Evolutionary conservation across 2,797 vertebrate species (phyloP).

Genomic region (Phoebastria nigripes): DNA sequence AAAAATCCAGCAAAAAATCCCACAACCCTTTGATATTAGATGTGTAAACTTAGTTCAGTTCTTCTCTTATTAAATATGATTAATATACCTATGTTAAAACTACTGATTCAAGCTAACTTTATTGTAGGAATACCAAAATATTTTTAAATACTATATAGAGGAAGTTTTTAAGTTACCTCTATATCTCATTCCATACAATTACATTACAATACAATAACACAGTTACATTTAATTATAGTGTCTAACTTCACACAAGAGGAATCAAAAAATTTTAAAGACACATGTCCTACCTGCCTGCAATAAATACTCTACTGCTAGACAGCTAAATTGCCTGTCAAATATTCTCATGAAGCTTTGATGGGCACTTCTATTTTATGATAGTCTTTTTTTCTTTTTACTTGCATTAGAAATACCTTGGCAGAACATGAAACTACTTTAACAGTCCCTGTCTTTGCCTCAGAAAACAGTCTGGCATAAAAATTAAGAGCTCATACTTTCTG

Average conservation of each 20-base stretch:
- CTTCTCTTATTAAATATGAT: neutral
- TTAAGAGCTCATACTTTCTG: neutral
- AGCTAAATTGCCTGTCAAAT: slow-evolving; percentile 64
- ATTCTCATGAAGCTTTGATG: slow-evolving; percentile 50
- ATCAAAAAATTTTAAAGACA: slow-evolving; percentile 31
- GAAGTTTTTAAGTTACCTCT: neutral
- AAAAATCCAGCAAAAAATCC: neutral
- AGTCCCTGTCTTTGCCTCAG: neutral
- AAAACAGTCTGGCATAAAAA: neutral
- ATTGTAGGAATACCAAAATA: neutral
- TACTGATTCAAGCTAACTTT: neutral
- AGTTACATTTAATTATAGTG: neutral
- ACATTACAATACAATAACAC: neutral
- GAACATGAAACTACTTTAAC: slow-evolving; percentile 47
- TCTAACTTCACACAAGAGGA: neutral
- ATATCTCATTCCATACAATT: neutral
- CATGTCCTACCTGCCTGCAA: slow-evolving; percentile 35
- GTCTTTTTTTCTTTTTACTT: neutral
- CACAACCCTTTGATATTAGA: neutral
- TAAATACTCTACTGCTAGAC: slow-evolving; percentile 54
- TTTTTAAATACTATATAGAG: neutral
- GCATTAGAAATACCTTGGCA: slow-evolving; percentile 14
- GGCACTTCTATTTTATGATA: slow-evolving; percentile 36
- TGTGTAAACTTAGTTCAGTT: neutral
- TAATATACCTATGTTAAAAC: neutral